A percentile compares a stretch with the other conserved stretches of the same genome.
These are phyloP conservation scores for Mastomys natalensis DNA, from an alignment of 2,113 vertebrate species.

Conservation along the genomic window DNA sequence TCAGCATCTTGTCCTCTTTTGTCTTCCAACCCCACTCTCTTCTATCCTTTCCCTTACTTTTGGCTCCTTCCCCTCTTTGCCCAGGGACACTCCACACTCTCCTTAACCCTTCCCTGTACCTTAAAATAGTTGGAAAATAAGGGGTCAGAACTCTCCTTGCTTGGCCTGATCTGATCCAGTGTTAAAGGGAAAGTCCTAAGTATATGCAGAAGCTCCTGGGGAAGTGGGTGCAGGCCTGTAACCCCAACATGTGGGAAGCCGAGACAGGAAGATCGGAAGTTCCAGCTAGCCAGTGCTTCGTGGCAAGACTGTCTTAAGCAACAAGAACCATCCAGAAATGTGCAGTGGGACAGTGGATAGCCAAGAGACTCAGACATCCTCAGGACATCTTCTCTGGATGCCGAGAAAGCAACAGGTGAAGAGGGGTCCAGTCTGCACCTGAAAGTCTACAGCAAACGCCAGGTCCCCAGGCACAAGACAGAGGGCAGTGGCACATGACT, in stretches of 20 bases:
- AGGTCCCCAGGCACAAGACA: background rate
- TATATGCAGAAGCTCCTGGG: background rate
- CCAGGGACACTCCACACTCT: background rate
- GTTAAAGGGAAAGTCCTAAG: background rate
- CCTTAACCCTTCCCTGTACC: background rate
- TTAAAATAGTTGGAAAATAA: constrained; percentile 16
- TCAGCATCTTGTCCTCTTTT: background rate
- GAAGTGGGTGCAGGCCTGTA: too few relatives aligned
- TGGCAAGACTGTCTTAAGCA: background rate
- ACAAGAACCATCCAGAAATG: background rate
- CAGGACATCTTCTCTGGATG: background rate
- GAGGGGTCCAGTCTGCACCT: background rate
- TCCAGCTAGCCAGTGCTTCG: too few relatives aligned
- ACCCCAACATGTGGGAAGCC: background rate
- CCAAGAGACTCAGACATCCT: background rate
- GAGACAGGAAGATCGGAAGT: background rate
- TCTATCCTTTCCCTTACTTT: background rate
- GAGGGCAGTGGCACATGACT: background rate
- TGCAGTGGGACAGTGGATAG: background rate
- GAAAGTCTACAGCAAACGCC: background rate
- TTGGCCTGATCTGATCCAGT: background rate
- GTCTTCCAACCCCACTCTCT: background rate
- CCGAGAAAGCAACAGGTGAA: background rate
- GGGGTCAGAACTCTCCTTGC: background rate
- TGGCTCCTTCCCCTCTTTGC: background rate